Conservation (phyloP, 2,113 vertebrate species). For the Phocoena sinus region DNA sequence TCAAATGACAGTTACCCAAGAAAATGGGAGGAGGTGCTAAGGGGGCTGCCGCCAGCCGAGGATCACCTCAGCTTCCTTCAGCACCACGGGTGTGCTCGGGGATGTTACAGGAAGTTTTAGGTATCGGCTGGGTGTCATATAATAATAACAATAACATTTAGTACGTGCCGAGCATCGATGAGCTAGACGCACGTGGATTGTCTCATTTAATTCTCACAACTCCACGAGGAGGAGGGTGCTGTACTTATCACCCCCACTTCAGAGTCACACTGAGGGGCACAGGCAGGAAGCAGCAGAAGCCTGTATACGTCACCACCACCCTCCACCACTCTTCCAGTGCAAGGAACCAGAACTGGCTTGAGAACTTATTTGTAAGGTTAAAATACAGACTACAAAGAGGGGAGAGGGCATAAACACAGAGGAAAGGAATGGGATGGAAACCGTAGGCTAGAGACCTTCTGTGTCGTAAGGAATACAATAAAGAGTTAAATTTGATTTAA, state of each 20-base stretch:
- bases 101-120: background rate
- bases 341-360: background rate
- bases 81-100: background rate
- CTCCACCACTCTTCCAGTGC: background rate
- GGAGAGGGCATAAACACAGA: background rate
- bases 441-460: background rate
- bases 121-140: background rate
- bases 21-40: background rate
- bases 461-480: background rate
- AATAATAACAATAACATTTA: no score
- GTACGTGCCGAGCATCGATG: no score
- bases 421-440: background rate
- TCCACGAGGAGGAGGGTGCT: fast-evolving
- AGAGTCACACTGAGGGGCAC: background rate
- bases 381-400: background rate
- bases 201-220: background rate
- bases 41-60: background rate
- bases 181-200: background rate
- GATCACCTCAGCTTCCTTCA: background rate
- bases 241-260: background rate
- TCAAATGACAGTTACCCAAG: background rate
- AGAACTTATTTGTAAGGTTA: background rate
- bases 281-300: background rate
- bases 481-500: background rate
- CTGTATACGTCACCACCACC: background rate